Conservation (phyloP, 1,140 invertebrate species). For the Rhagoletis pomonella region DNA sequence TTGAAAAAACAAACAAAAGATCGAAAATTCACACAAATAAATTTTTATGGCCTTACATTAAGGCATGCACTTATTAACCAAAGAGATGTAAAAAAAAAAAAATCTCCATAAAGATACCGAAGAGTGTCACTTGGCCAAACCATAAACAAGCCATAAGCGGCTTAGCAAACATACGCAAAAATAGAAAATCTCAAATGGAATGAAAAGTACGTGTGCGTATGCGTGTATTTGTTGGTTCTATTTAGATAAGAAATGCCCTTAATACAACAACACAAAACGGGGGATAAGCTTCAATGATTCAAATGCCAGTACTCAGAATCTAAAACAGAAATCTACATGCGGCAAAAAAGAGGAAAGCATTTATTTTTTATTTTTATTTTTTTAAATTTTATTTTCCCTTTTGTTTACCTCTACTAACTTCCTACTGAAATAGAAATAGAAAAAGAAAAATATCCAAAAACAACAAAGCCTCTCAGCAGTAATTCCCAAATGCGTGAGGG, state of each 20-base stretch:
- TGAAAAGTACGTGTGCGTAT: neutral
- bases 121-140: neutral
- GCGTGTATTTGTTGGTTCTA: neutral
- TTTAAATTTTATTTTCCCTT: neutral
- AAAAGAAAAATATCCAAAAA: neutral
- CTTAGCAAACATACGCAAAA: neutral
- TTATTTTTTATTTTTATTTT: neutral
- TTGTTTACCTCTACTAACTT: neutral
- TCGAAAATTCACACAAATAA: too few relatives aligned
- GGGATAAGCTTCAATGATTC: neutral
- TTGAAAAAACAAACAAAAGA: too few relatives aligned
- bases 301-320: neutral
- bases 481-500: neutral
- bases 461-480: neutral
- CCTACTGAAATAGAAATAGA: neutral
- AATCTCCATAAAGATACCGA: too few relatives aligned
- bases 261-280: neutral
- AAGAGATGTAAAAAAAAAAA: too few relatives aligned
- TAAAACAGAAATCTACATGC: neutral
- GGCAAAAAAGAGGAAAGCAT: too few relatives aligned
- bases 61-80: too few relatives aligned
- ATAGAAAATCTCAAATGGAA: neutral
- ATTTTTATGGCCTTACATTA: too few relatives aligned
- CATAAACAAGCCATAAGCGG: slow-evolving; percentile 17
- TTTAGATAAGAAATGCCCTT: slow-evolving; percentile 15